Percentiles rank a stretch among this genome's conserved stretches.
phyloP scores from a whole-genome alignment of 2,888 invertebrate genomes.

The Polietes domitor region DNA sequence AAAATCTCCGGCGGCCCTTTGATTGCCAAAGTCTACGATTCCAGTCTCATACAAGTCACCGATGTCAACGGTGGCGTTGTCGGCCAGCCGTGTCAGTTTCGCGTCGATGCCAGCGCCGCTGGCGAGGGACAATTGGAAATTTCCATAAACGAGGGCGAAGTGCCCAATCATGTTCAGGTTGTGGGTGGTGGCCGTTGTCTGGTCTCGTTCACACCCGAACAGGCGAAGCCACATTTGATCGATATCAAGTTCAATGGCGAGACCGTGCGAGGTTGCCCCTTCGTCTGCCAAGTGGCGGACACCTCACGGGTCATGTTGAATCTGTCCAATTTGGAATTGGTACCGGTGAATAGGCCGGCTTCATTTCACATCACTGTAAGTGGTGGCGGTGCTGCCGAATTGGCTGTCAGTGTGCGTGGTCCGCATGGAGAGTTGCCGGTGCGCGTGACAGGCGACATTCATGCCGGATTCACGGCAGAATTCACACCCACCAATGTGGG shows the following conservation, averaged over 20 bases:
- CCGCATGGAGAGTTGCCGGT: conserved; percentile 93
- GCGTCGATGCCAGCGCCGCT: conserved; percentile 98
- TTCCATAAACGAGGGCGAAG: conserved; percentile 99
- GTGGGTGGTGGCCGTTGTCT: conserved; percentile 97
- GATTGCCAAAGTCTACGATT: conserved; percentile 96
- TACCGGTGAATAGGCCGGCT: conserved; percentile 91
- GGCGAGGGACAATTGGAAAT: conserved; percentile 99
- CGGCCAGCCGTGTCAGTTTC: conserved; percentile 97
- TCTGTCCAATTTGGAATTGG: conserved; percentile 89
- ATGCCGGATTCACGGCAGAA: conserved; percentile 93
- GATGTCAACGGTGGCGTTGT: conserved; percentile 96
- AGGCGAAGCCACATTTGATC: conserved; percentile 94
- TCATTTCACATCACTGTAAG: conserved; percentile 90
- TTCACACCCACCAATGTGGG: conserved; percentile 97
- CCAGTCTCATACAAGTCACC: conserved; percentile 95
- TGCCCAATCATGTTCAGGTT: conserved; percentile 98
- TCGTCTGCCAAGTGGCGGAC: conserved; percentile 92
- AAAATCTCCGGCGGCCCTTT: conserved; percentile 94
- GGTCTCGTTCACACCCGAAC: conserved; percentile 96
- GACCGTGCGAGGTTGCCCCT: conserved; percentile 94
- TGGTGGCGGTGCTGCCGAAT: conserved; percentile 88
- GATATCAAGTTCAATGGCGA: conserved; percentile 98
- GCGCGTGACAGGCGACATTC: conserved; percentile 93
- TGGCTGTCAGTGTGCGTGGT: conserved; percentile 94
- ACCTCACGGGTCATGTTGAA: conserved; percentile 89